Evolutionary conservation across 1,140 invertebrate species (phyloP), one percentile per base, ranked within the genome.

Genomic region (Acyrthosiphon pisum): DNA sequence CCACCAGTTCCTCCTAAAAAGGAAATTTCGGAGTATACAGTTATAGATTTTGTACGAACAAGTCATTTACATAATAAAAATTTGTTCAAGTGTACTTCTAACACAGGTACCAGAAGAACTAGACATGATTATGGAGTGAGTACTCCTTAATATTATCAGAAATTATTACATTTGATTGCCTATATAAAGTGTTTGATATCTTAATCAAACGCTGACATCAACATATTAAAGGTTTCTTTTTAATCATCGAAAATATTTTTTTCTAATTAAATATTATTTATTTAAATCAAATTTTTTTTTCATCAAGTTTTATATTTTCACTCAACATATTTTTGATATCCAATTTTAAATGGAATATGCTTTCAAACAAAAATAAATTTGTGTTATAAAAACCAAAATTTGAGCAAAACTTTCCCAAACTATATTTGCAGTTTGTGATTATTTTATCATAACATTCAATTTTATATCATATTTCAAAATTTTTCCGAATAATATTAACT

Each of bases 41-140:
- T 97, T 0, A 99, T 99, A 93, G 98, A 99, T 95, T 99, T 99
- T 95, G 97, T 98, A 94, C 98, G 98, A 95, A 99, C 98, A 2
- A 97, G 97, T 50, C 98, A 98, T 30, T 95, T 99, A n/a, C 97
- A 97, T 22, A 95, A 97, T 94, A 96, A 96, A 93, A 94, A n/a
- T 76, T 76, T 96, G 94, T 89, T 88, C 41, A 93, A 93, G 56
- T 96, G 96, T 95, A 95, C 95, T 94, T 95, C 96, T 26, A 95
- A 96, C 91, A 95, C 96, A 94, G 95, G 96, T 53, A 96, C 96
- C 37, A 95, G 96, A 90, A 97, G 97, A 94, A 97, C 97, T 44
- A 95, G 96, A 93, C 96, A 97, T 94, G 96, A 97, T 94, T 96
- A 96, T 81, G 96, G 37, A 30, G 56, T 86, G 37, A 44, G 50